Base-by-base conservation (phyloP, 2,888 invertebrate genomes). In the Thereva unica region DNA sequence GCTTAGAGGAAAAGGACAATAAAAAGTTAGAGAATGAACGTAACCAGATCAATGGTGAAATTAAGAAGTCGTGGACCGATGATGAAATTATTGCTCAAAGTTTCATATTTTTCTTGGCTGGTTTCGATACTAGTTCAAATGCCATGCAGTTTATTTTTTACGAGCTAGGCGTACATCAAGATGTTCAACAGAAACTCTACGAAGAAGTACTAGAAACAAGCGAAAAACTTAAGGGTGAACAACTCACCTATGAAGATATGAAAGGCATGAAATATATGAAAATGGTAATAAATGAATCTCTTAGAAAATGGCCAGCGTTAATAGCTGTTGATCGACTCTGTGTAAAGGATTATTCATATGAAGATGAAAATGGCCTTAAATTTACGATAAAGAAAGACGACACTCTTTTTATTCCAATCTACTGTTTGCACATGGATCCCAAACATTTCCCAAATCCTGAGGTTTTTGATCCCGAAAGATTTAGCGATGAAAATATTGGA, bases 131-230 rank as follows among this genome's bases (percentile, higher is more conserved):
- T 23, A 23, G 23, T 23, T 23, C 23, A 23, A 23, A 23, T 23
- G 23, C 23, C 23, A 23, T 23, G 23, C 23, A 23, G 23, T 23
- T 23, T 23, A 23, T 23, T 23, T 23, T 23, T 23, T 23, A 23
- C 23, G 23, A 23, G 23, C 23, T 23, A 23, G 23, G 23, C 23
- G 23, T 23, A 23, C 23, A 23, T 23, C 23, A 23, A 23, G 23
- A 23, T 23, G 23, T 23, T 23, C 23, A 23, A 2, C 23, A 23
- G 23, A 23, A 23, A 59, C 76, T 88, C 0, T 80, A 80, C 1
- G 72, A 82, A 47, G 88, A 88, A 78, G 84, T 88, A 38, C 80
- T 77, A 23, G 82, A 84, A 12, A 79, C 82, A 3, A 76, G 82
- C 4, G 72, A 71, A 0, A 79, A 81, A n/a, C 65, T 80, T 4